These are phyloP conservation scores for Acrobasis repandana DNA, from an alignment of 2,888 invertebrate species.

Conservation along the genomic window DNA sequence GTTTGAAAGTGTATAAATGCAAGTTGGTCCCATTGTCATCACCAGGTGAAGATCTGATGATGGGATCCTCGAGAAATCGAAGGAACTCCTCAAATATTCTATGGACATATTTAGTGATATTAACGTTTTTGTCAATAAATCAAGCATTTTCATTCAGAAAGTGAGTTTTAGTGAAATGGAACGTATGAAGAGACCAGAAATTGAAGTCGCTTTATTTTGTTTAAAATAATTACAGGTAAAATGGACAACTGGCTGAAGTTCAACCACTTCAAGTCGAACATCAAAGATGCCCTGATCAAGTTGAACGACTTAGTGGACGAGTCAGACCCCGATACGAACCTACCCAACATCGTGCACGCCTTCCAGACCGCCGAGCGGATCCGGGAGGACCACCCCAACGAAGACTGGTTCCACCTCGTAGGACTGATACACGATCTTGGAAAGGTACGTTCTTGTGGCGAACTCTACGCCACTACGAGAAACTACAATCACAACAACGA, in stretches of 20 bases:
- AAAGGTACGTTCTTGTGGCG: slow-evolving; percentile 84
- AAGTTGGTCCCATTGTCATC: no score
- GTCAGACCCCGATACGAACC: slow-evolving; percentile 96
- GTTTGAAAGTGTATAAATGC: no score
- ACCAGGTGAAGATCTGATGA: no score
- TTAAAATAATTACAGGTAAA: slow-evolving; percentile 73
- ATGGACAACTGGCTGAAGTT: slow-evolving; percentile 92
- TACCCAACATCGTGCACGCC: slow-evolving; percentile 97
- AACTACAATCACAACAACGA: no score
- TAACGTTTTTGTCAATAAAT: no score
- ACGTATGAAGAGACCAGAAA: no score
- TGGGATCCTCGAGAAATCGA: no score
- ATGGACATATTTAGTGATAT: no score
- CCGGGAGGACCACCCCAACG: slow-evolving; percentile 90
- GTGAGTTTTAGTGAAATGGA: no score
- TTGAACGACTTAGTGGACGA: slow-evolving; percentile 96
- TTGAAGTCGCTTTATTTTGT: not conserved
- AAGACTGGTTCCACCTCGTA: slow-evolving; percentile 97
- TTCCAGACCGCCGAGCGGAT: slow-evolving; percentile 98
- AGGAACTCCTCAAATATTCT: no score
- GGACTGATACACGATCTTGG: slow-evolving; percentile 98
- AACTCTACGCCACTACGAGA: not conserved
- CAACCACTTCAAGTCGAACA: slow-evolving; percentile 90
- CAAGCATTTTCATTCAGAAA: no score
- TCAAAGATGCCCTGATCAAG: slow-evolving; percentile 93